Percentiles rank a stretch among this genome's conserved stretches.
Conservation (phyloP, 2,888 invertebrate genomes). For the Mesorhabditis belari region DNA sequence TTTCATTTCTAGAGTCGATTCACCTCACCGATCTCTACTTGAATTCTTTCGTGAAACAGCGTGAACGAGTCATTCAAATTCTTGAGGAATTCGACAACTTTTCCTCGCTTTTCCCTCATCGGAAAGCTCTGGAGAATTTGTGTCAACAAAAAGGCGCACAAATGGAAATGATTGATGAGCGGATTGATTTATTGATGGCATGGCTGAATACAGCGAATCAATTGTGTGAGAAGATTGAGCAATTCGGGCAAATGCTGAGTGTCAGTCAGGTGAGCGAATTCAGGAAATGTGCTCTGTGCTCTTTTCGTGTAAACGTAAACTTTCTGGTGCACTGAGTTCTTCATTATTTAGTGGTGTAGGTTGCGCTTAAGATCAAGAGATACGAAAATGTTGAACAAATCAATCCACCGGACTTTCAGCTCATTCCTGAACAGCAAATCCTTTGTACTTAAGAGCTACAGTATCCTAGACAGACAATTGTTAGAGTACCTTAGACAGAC, state of each 20-base stretch:
- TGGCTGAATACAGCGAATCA: slow-evolving; percentile 85
- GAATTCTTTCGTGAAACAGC: neutral
- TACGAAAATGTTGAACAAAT: too few relatives aligned
- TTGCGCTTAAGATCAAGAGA: too few relatives aligned
- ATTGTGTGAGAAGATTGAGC: slow-evolving; percentile 72
- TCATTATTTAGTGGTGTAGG: too few relatives aligned
- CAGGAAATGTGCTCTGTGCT: too few relatives aligned
- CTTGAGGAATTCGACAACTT: neutral
- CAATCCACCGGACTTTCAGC: too few relatives aligned
- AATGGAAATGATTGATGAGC: slow-evolving; percentile 2
- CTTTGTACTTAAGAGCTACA: too few relatives aligned
- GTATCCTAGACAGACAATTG: too few relatives aligned
- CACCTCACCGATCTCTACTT: neutral
- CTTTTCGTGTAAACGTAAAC: too few relatives aligned
- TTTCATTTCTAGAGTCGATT: too few relatives aligned
- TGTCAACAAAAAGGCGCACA: neutral
- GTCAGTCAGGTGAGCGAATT: slow-evolving; percentile 52
- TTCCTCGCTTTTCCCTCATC: neutral
- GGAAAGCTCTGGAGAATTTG: neutral
- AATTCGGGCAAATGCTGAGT: slow-evolving; percentile 56
- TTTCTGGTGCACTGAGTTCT: too few relatives aligned
- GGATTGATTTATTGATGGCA: slow-evolving; percentile 64
- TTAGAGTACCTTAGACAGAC: too few relatives aligned
- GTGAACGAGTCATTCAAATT: neutral
- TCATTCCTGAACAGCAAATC: too few relatives aligned